Conservation (phyloP, 2,888 invertebrate genomes). For the Eristalis arbustorum region DNA sequence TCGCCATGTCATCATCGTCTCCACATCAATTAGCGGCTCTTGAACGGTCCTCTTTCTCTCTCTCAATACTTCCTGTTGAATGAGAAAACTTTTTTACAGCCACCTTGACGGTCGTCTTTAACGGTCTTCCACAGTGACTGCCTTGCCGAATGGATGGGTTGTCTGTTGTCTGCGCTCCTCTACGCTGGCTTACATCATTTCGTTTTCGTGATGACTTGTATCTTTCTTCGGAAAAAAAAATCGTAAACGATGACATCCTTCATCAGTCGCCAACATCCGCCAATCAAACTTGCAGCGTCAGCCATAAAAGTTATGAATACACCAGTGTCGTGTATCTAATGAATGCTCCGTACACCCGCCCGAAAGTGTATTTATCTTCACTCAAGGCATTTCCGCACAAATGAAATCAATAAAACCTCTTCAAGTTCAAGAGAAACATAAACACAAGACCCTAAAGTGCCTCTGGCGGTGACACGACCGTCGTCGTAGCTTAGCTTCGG, state of each 20-base stretch:
- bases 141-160: background rate
- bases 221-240: background rate
- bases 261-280: slow-evolving; percentile 12
- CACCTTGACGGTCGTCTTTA: background rate
- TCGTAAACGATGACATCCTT: slow-evolving; percentile 3
- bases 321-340: background rate
- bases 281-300: slow-evolving; percentile 19
- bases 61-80: background rate
- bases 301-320: slow-evolving; percentile 7
- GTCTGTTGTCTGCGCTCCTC: background rate
- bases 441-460: slow-evolving; percentile 35
- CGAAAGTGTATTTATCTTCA: slow-evolving; percentile 34
- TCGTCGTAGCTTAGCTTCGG: slow-evolving; percentile 6
- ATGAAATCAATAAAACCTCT: slow-evolving; percentile 51
- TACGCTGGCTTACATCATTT: background rate
- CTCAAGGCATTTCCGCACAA: slow-evolving; percentile 28
- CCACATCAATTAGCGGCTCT: background rate
- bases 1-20: background rate
- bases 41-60: background rate
- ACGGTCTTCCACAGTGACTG: background rate
- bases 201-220: background rate
- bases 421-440: slow-evolving; percentile 57
- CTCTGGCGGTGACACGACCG: slow-evolving; percentile 42
- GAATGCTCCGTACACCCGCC: background rate
- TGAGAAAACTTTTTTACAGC: background rate